Evolutionary conservation across 2,113 vertebrate species (phyloP).

Genomic region (Psittacara wagleri): DNA sequence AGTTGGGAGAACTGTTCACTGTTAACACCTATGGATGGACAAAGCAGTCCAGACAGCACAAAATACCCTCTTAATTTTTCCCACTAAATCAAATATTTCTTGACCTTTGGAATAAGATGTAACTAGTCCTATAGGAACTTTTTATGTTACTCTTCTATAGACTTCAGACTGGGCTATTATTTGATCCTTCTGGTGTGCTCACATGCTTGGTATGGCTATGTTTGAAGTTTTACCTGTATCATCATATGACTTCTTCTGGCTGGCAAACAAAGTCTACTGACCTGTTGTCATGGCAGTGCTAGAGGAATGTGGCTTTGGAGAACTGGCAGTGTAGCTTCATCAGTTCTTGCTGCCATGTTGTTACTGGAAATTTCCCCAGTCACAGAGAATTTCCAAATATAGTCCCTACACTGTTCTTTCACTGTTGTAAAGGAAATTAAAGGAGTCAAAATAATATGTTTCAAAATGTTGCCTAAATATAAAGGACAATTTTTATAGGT

Average conservation of each 20-base stretch:
- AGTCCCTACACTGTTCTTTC: not conserved
- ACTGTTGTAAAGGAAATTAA: not conserved
- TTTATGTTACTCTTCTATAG: not conserved
- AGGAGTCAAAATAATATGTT: not conserved
- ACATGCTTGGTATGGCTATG: not conserved
- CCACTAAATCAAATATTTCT: not conserved
- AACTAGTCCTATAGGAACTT: not conserved
- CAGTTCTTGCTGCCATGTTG: accelerated
- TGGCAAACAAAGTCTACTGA: not conserved
- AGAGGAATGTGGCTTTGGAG: not conserved
- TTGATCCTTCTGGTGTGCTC: not conserved
- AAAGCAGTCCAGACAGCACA: not conserved
- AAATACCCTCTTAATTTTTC: not conserved
- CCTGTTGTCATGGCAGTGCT: not conserved
- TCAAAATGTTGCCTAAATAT: not conserved
- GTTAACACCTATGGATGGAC: not conserved
- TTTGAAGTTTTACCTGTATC: not conserved
- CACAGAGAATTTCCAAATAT: not conserved
- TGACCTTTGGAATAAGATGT: not conserved
- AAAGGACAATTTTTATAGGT: not conserved
- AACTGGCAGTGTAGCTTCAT: not conserved
- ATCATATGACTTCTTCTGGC: not conserved
- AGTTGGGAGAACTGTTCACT: not conserved
- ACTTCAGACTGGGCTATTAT: not conserved
- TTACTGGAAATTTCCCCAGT: not conserved